Evolutionary conservation across 2,113 vertebrate species (phyloP), one percentile per base, ranked within the genome.

Genomic region (Pagrus major): DNA sequence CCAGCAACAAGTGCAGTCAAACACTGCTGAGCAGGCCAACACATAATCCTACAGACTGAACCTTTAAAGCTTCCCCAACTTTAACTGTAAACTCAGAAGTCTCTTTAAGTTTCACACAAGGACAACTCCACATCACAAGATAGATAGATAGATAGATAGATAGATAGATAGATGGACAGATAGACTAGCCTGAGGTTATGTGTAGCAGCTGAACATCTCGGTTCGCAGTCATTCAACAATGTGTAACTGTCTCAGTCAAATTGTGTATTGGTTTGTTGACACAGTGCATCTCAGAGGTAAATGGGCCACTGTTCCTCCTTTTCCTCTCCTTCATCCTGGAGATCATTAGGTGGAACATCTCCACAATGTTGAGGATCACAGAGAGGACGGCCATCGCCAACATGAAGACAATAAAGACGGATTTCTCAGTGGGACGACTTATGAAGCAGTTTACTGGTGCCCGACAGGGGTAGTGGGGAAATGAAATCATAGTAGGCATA

Each of bases 401-500:
- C 98, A 99, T 98, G 51, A 99, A 99, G 66, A 98, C 9, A 35
- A 94, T 94, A 51, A 95, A 95, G 52, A 95, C 56, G 31, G 27
- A 91, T 90, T 95, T 95, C 80, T 95, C 94, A 1, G 92, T 95
- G 58, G 97, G 96, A 3, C 97, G 94, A 8, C 96, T 98, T 3
- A 98, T 95, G 0, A 95, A 99, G 84, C 97, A 99, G 87, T 97
- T 93, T 14, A 97, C 94, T 0, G 87, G 78, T 20, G 93, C 49
- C 0, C 91, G 94, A 18, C 97, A 98, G 3, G 97, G 97, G 0
- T 92, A 87, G 3, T 92, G 25, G 0, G 85, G 44, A 74, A 95
- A 98, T 3, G 93, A 71, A 0, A 97, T 93, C 60, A 95, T 82
- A 0, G 82, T 89, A 3, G 96, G 90, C 90, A 99, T 92, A 0